phyloP scores from a whole-genome alignment of 2,888 invertebrate genomes.

The Periphyllus acericola region DNA sequence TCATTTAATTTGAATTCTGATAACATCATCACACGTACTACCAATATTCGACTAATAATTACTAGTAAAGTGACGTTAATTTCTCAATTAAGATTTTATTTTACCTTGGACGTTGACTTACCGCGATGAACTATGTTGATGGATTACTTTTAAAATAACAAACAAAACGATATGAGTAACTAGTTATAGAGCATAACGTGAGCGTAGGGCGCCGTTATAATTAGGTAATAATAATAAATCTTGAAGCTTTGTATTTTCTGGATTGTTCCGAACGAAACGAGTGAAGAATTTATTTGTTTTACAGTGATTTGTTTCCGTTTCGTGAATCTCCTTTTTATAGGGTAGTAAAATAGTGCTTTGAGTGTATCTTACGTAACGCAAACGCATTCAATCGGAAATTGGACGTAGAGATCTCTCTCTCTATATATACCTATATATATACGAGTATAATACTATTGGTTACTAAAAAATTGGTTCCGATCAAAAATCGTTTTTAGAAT shows the following conservation, averaged over 20 bases:
- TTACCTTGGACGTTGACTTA: background rate
- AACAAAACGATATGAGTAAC: background rate
- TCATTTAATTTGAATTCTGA: slow-evolving; percentile 10
- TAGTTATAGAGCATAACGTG: background rate
- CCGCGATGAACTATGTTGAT: too few species aligned
- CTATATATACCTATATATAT: too few species aligned
- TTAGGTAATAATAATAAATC: too few species aligned
- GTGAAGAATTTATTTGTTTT: background rate
- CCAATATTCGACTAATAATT: slow-evolving; percentile 12
- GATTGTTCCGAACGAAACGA: background rate
- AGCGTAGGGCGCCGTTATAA: background rate
- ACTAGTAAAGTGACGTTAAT: background rate
- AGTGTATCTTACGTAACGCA: background rate
- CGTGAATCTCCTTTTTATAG: background rate
- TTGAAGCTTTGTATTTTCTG: too few species aligned
- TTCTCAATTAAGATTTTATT: background rate
- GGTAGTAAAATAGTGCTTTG: too few species aligned
- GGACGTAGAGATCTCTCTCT: too few species aligned
- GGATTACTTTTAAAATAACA: background rate
- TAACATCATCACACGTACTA: too few species aligned
- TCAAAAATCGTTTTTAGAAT: too few species aligned
- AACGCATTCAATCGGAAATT: background rate
- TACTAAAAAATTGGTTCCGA: background rate
- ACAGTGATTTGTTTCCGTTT: background rate
- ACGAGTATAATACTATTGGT: background rate